A percentile compares a stretch with the other conserved stretches of the same genome.
phyloP scores from a whole-genome alignment of 2,797 vertebrate genomes.

The Brachymystax lenok region DNA sequence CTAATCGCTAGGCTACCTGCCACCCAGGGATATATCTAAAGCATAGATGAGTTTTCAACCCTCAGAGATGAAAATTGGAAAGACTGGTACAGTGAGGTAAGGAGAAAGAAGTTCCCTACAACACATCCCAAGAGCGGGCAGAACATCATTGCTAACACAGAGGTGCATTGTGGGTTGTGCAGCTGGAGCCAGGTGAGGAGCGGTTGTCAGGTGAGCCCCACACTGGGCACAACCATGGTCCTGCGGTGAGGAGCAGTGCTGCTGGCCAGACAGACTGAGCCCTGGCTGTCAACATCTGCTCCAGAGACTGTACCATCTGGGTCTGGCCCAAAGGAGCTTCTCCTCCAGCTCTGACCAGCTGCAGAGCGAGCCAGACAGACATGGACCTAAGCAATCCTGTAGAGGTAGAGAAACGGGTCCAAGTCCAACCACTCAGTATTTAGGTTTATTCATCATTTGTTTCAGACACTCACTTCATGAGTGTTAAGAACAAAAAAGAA shows the following conservation, averaged over 20 bases:
- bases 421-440: slow-evolving; percentile 41
- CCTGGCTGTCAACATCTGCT: slow-evolving; percentile 80
- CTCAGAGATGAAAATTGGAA: neutral
- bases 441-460: no score
- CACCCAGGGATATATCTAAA: neutral
- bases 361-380: slow-evolving; percentile 64
- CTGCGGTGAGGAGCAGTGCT: slow-evolving; percentile 55
- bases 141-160: no score
- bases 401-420: slow-evolving; percentile 51
- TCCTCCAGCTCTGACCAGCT: slow-evolving; percentile 67
- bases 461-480: no score
- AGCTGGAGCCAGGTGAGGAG: slow-evolving; percentile 60
- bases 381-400: slow-evolving; percentile 55
- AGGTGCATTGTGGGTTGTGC: slow-evolving; percentile 34
- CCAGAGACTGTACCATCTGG: slow-evolving; percentile 76
- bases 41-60: neutral
- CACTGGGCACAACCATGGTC: slow-evolving; percentile 55
- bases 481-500: no score
- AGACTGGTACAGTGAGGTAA: neutral
- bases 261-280: slow-evolving; percentile 68
- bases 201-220: slow-evolving; percentile 69
- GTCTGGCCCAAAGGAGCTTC: slow-evolving; percentile 55
- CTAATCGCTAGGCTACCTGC: no score
- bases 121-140: slow-evolving; percentile 28
- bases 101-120: slow-evolving; percentile 9